Evolutionary conservation across 2,113 vertebrate genomes (phyloP).

Genomic region (Phylloscopus whistleri): DNA sequence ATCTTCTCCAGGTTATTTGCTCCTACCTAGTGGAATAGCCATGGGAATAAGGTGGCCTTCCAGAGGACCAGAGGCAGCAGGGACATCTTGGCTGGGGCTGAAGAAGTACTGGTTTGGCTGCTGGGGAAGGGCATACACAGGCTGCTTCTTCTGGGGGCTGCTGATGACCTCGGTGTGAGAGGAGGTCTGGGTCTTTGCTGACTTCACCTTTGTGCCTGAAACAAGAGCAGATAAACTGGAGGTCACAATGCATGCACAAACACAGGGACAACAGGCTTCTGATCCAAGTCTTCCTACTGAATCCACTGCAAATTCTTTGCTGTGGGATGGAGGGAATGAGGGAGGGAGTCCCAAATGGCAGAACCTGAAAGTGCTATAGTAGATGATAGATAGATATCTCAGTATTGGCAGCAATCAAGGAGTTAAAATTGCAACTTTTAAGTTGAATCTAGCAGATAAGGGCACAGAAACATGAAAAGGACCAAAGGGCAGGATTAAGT

Average conservation of each 20-base stretch:
- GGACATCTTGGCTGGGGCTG: conserved; percentile 65
- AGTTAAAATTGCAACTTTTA: background rate
- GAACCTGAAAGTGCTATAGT: background rate
- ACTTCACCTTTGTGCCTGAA: conserved; percentile 87
- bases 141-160: background rate
- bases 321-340: background rate
- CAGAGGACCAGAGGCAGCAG: conserved; percentile 46
- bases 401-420: background rate
- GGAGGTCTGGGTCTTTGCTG: conserved; percentile 85
- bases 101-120: conserved; percentile 68
- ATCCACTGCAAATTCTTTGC: background rate
- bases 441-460: background rate
- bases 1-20: background rate
- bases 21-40: conserved; percentile 89
- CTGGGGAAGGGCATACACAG: background rate
- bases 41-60: conserved; percentile 79
- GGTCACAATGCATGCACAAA: background rate
- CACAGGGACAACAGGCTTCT: background rate
- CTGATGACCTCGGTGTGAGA: background rate
- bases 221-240: background rate
- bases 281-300: background rate
- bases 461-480: background rate
- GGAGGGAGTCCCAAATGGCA: background rate
- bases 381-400: background rate
- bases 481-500: background rate